These are phyloP conservation scores for Margaritifera margaritifera DNA, from an alignment of 2,888 invertebrate genomes.

Conservation along the genomic window DNA sequence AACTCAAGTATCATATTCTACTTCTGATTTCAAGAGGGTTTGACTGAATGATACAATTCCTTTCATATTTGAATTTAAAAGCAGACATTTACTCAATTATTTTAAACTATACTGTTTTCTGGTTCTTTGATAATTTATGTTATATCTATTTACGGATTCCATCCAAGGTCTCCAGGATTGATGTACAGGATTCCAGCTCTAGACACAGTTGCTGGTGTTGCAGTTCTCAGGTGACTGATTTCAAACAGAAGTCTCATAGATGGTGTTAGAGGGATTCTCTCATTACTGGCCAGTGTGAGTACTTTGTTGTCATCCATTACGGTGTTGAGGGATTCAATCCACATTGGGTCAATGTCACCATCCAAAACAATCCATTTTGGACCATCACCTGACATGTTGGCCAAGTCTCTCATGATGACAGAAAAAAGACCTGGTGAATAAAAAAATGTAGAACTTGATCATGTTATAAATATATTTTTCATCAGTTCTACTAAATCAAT, in stretches of 20 bases:
- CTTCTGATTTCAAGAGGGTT: too few species aligned
- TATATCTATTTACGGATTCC: slow-evolving; percentile 74
- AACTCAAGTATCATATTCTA: too few species aligned
- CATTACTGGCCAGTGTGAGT: slow-evolving; percentile 94
- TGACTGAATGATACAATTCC: too few species aligned
- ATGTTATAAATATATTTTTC: too few species aligned
- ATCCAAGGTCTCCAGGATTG: slow-evolving; percentile 95
- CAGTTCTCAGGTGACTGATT: slow-evolving; percentile 94
- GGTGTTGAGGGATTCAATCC: slow-evolving; percentile 97
- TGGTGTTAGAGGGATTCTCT: slow-evolving; percentile 93
- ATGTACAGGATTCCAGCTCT: slow-evolving; percentile 96
- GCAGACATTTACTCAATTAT: too few species aligned
- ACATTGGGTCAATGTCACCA: slow-evolving; percentile 99
- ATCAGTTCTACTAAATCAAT: too few species aligned
- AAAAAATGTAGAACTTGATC: too few species aligned
- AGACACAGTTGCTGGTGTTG: slow-evolving; percentile 97
- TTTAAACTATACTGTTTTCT: too few species aligned
- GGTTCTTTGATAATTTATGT: too few species aligned
- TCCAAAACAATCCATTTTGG: slow-evolving; percentile 95
- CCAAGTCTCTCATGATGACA: slow-evolving; percentile 96
- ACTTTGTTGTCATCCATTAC: slow-evolving; percentile 99
- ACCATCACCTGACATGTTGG: slow-evolving; percentile 86
- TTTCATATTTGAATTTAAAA: too few species aligned
- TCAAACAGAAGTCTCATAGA: slow-evolving; percentile 96
- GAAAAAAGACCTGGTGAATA: slow-evolving; percentile 91